Conservation (phyloP, 2,888 invertebrate genomes). For the Criorhina ranunculi region DNA sequence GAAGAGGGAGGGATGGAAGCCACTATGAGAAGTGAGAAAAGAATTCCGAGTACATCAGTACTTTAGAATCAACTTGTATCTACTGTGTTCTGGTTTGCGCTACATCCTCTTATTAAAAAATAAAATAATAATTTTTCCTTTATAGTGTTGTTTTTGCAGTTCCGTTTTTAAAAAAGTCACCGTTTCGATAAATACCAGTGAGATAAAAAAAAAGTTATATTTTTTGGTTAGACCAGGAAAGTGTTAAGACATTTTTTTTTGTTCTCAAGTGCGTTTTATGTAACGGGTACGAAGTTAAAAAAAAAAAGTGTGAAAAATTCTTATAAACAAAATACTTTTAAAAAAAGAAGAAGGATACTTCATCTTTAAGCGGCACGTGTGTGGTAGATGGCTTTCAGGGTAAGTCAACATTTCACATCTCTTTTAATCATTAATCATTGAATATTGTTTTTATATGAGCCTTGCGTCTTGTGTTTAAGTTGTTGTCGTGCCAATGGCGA, state of each 20-base stretch:
- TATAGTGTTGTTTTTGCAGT: slow-evolving; percentile 14
- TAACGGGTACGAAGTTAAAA: not conserved
- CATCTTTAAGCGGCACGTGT: no score
- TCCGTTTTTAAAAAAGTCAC: not conserved
- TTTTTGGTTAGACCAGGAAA: not conserved
- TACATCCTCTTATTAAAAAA: not conserved
- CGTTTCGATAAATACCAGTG: slow-evolving; percentile 8
- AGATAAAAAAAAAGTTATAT: not conserved
- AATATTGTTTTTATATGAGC: no score
- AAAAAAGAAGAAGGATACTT: no score
- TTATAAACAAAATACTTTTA: no score
- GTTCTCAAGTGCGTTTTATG: slow-evolving; percentile 15
- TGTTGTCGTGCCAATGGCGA: no score
- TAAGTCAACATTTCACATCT: no score
- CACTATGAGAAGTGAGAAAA: not conserved
- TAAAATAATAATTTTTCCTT: not conserved
- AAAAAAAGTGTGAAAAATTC: no score
- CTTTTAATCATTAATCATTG: no score
- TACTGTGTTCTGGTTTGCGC: slow-evolving; percentile 8
- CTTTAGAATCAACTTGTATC: slow-evolving; percentile 23
- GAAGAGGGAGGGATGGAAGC: not conserved
- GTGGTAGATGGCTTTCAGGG: no score
- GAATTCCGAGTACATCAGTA: slow-evolving; percentile 28
- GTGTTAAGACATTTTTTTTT: not conserved
- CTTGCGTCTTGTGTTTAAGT: no score